Evolutionary conservation across 1,140 invertebrate species (phyloP), one percentile per base, ranked within the genome.

Genomic region (Centruroides sculpturatus): DNA sequence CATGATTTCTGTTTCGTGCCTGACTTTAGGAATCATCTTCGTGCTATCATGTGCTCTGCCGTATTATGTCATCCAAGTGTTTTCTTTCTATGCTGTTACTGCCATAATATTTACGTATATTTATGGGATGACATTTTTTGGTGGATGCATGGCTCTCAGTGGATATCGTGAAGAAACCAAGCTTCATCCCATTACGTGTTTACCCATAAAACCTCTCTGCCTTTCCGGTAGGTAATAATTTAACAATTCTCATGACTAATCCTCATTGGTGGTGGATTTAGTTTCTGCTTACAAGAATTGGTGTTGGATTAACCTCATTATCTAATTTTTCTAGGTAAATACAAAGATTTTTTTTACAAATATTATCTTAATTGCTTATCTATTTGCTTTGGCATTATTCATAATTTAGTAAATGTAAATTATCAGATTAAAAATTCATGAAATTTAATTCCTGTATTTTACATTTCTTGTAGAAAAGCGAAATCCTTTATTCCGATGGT

Each of bases 41-140:
- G 5, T 41, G 8, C 8, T 41, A 41, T 41, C 41, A 41, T 41
- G 41, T 41, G 41, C 41, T 41, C 8, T 41, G 41, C 41, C 41
- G 0, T 41, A 41, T 41, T 41, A 41, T 41, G 41, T 41, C 8
- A 41, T 98, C 3, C 84, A 87, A 71, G 95, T 96, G 67, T 98
- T 98, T 76, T 97, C 92, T 76, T 86, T 92, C 68, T 97, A 96
- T 73, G 92, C 90, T 12, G 91, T 90, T 70, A 82, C 90, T 49
- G 90, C 92, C 0, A 89, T 97, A 4, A 79, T 85, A 50, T 89
- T 95, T 67, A 94, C 92, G 4, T 98, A 95, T 74, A 68, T 95
- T 3, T 96, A 91, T 82, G 92, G 97, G 73, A 76, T 95, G 57
- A 94, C 90, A 10, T 92, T 97, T 79, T 96, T 96, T 73, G 83